Conservation (phyloP, 2,888 invertebrate genomes). For the Drosophila dives region DNA sequence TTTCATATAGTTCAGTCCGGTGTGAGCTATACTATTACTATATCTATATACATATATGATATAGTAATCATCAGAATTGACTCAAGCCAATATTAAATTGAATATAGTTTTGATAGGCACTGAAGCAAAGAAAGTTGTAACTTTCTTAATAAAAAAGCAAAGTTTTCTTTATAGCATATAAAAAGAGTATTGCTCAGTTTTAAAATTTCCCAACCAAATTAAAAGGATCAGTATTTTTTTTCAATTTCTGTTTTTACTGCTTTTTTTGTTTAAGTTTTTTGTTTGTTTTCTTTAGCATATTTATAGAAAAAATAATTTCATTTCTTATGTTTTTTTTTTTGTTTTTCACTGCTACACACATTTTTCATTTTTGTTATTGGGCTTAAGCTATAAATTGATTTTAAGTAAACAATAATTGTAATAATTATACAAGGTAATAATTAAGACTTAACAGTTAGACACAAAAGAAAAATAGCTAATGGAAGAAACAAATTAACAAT, state of each 20-base stretch:
- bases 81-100: background rate
- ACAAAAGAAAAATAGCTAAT: conserved; percentile 57
- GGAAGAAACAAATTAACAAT: conserved; percentile 74
- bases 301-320: conserved; percentile 79
- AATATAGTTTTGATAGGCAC: background rate
- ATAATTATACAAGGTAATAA: conserved; percentile 69
- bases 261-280: conserved; percentile 41
- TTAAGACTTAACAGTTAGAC: conserved; percentile 68
- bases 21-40: background rate
- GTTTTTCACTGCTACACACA: conserved; percentile 51
- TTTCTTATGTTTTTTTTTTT: conserved; percentile 39
- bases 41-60: background rate
- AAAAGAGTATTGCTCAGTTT: background rate
- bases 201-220: conserved; percentile 6
- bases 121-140: background rate
- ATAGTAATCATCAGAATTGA: background rate
- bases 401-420: conserved; percentile 76
- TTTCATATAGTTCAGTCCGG: background rate
- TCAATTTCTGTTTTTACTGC: conserved; percentile 55
- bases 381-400: conserved; percentile 70
- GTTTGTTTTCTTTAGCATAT: conserved; percentile 59
- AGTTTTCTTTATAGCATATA: background rate
- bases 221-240: conserved; percentile 12
- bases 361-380: conserved; percentile 48
- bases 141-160: background rate